Conservation (phyloP, 1,140 invertebrate genomes). For the Trachymyrmex cornetzi region DNA sequence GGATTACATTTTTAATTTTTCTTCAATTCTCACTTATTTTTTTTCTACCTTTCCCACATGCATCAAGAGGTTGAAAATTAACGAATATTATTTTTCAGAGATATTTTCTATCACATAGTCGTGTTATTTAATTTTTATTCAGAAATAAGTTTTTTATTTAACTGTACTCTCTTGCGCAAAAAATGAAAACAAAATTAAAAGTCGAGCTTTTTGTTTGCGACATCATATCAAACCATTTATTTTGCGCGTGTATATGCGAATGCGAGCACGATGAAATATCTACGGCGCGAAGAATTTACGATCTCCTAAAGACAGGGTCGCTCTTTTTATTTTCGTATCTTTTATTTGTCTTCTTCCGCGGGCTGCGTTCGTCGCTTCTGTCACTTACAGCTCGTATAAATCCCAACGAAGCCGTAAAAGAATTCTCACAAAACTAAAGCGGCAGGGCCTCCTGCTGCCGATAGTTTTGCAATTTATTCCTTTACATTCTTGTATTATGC, state of each 20-base stretch:
- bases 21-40: not conserved
- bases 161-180: not conserved
- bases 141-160: not conserved
- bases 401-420: conserved; percentile 77
- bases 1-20: not conserved
- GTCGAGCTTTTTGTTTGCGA: not conserved
- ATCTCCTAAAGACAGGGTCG: conserved; percentile 18
- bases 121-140: not conserved
- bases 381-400: conserved; percentile 84
- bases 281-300: conserved; percentile 43
- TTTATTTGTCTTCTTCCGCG: conserved; percentile 73
- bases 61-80: not conserved
- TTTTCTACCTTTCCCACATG: not conserved
- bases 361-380: conserved; percentile 77
- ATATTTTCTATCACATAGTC: not conserved
- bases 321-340: conserved; percentile 68
- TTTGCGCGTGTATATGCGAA: conserved; percentile 31
- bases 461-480: conserved; percentile 81
- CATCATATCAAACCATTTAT: not conserved
- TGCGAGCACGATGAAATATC: conserved; percentile 37
- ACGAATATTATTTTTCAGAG: not conserved
- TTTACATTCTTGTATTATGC: conserved; percentile 52
- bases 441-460: conserved; percentile 70
- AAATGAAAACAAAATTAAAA: conserved; percentile 1
- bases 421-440: conserved; percentile 69